These are phyloP conservation scores for Hassar affinis DNA, from an alignment of 2,113 vertebrate species.

Conservation along the genomic window DNA sequence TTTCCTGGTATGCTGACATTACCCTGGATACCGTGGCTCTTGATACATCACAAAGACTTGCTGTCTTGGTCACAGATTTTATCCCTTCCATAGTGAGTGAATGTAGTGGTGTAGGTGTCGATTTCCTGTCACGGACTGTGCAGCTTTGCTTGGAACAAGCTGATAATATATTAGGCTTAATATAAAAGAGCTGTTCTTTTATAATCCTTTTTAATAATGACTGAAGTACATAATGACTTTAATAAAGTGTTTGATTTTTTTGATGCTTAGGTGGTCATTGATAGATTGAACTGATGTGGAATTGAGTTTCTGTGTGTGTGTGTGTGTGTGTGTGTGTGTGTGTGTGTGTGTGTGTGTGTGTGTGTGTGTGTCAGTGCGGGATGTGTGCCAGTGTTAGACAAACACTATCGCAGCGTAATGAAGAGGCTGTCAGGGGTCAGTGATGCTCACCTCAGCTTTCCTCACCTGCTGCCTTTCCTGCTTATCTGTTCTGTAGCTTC, in stretches of 20 bases:
- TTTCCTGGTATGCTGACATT: too few species aligned
- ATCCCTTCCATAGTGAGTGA: neutral
- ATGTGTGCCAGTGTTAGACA: constrained; percentile 36
- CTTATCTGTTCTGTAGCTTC: constrained; percentile 25
- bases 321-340: neutral
- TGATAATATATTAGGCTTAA: too few species aligned
- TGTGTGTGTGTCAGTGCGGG: neutral
- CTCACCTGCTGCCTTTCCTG: constrained; percentile 36
- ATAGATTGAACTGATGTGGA: neutral
- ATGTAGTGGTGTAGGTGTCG: neutral
- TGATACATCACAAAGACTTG: too few species aligned
- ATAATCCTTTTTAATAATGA: neutral
- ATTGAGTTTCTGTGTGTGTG: neutral
- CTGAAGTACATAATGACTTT: neutral
- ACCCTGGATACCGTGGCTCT: too few species aligned
- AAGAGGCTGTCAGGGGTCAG: constrained; percentile 34
- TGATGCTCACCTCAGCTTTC: constrained; percentile 33
- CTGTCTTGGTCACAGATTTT: too few species aligned
- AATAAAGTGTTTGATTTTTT: neutral
- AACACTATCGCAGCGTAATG: constrained; percentile 31
- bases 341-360: neutral
- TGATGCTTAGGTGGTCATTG: neutral
- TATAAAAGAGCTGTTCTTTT: neutral
- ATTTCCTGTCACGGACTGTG: neutral
- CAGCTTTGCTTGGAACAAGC: neutral